Percentiles rank a stretch among this genome's conserved stretches.
Conservation (phyloP, 1,140 invertebrate genomes). For the Drosophila sechellia region DNA sequence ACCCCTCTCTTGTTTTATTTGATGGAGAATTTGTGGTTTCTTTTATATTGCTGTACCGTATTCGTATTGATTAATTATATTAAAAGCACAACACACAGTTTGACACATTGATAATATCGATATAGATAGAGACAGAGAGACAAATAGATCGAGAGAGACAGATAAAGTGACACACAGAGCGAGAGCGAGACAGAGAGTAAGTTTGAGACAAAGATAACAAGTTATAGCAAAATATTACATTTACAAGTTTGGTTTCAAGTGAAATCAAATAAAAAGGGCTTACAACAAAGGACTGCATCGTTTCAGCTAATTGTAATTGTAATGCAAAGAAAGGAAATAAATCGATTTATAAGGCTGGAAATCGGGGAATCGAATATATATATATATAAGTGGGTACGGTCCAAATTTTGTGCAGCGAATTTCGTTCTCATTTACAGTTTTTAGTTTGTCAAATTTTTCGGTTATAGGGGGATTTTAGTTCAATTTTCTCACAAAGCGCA, state of each 20-base stretch:
- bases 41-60: constrained; percentile 58
- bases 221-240: constrained; percentile 61
- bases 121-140: constrained; percentile 42
- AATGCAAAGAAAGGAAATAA: constrained; percentile 35
- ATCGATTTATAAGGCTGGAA: constrained; percentile 2
- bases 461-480: constrained; percentile 20
- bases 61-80: constrained; percentile 69
- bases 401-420: constrained; percentile 53
- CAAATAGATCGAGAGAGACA: constrained; percentile 22
- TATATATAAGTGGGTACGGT: constrained; percentile 21
- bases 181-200: constrained; percentile 33
- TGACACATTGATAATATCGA: constrained; percentile 67
- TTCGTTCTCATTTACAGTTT: constrained; percentile 47
- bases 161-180: constrained; percentile 34
- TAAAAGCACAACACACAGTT: constrained; percentile 79
- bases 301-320: constrained; percentile 29
- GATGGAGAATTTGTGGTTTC: constrained; percentile 51
- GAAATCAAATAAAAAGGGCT: constrained; percentile 11
- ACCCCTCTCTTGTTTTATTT: constrained; percentile 79
- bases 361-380: constrained; percentile 27
- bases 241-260: constrained; percentile 37
- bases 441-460: constrained; percentile 35
- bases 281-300: constrained; percentile 9
- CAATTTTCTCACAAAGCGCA: constrained; percentile 53
- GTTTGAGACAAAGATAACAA: constrained; percentile 59